phyloP scores from a whole-genome alignment of 2,888 invertebrate genomes.

The Coelinius sp. region DNA sequence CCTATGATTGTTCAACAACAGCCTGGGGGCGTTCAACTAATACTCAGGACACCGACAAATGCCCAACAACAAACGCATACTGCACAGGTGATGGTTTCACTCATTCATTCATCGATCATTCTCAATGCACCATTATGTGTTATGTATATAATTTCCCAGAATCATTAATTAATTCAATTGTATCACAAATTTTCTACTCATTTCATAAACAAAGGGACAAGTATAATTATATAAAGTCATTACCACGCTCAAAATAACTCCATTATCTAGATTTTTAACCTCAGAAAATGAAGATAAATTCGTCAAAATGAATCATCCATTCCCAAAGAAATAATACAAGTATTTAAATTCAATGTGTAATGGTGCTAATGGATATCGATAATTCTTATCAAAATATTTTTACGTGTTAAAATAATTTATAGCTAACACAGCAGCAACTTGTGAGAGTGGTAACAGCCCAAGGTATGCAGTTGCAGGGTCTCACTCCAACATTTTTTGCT shows the following conservation, averaged over 20 bases:
- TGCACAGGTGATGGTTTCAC: conserved; percentile 70
- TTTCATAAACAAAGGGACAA: too few relatives aligned
- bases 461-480: conserved; percentile 74
- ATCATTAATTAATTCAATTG: not conserved
- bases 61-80: conserved; percentile 70
- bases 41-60: conserved; percentile 77
- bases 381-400: not conserved
- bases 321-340: too few relatives aligned
- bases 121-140: conserved; percentile 13
- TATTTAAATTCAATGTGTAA: too few relatives aligned
- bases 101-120: conserved; percentile 48
- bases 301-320: not conserved
- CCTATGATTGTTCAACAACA: conserved; percentile 78
- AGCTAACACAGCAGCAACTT: conserved; percentile 73
- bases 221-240: too few relatives aligned
- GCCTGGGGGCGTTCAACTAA: conserved; percentile 80
- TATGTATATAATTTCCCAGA: conserved; percentile 18
- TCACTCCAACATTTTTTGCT: conserved; percentile 68
- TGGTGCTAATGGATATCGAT: conserved; percentile 6
- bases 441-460: conserved; percentile 77
- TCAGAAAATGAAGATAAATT: too few relatives aligned
- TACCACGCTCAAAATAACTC: too few relatives aligned
- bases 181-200: too few relatives aligned
- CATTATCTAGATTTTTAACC: too few relatives aligned
- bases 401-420: conserved; percentile 44